Conservation (phyloP, 2,888 invertebrate species). For the Oscheius sp. region DNA sequence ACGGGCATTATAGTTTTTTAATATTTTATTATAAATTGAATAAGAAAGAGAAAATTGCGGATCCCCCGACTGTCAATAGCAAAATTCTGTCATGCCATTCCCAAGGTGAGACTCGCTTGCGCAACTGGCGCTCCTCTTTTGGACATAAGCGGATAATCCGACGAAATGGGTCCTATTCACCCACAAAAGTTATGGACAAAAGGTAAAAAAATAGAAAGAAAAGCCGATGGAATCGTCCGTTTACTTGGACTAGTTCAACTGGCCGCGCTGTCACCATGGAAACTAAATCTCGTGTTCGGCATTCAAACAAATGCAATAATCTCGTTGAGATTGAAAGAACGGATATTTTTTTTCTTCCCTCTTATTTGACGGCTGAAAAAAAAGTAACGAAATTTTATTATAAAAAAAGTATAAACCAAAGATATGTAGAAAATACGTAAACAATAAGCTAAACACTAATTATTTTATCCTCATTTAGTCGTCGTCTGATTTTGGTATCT, state of each 20-base stretch:
- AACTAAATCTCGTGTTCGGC: slow-evolving; percentile 1
- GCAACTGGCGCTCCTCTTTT: slow-evolving; percentile 27
- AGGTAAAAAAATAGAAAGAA: not conserved
- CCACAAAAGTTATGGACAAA: not conserved
- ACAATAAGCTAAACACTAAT: no score
- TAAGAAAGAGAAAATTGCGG: no score
- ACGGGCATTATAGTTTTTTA: no score
- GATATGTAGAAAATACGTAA: no score
- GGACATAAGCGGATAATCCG: slow-evolving; percentile 33
- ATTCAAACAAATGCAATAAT: not conserved
- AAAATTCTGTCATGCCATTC: not conserved
- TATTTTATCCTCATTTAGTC: no score
- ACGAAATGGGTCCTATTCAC: slow-evolving; percentile 8
- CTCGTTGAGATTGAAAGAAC: no score
- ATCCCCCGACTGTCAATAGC: not conserved
- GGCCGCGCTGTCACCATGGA: slow-evolving; percentile 7
- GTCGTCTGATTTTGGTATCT: not conserved
- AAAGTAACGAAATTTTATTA: no score
- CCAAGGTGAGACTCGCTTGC: slow-evolving; percentile 24
- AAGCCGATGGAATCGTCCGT: not conserved
- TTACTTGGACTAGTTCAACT: not conserved
- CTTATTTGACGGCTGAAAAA: no score
- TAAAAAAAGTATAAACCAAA: no score
- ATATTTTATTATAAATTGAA: no score
- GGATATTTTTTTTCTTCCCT: no score